phyloP scores from a whole-genome alignment of 2,797 vertebrate genomes.

The Sebastes hubbsi region DNA sequence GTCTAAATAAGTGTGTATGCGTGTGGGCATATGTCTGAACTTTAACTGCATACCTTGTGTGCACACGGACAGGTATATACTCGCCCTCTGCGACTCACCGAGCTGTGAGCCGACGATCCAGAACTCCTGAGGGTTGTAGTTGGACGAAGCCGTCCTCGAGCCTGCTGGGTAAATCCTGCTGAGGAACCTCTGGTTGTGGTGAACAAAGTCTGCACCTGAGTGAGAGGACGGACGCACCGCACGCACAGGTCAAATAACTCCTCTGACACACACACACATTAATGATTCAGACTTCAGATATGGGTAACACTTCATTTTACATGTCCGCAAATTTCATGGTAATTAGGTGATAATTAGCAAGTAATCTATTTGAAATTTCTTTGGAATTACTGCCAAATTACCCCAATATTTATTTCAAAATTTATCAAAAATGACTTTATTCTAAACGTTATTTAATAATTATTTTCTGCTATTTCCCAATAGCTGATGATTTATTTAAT shows the following conservation, averaged over 20 bases:
- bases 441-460: too few species aligned
- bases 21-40: background rate
- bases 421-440: too few species aligned
- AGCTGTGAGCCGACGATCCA: constrained; percentile 93
- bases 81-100: constrained; percentile 76
- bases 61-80: background rate
- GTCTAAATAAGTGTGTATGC: background rate
- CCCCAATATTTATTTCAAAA: too few species aligned
- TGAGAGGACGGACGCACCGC: background rate
- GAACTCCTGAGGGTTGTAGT: constrained; percentile 90
- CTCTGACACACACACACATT: background rate
- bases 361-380: rapidly evolving
- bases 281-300: constrained; percentile 2
- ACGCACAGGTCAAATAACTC: constrained; percentile 11
- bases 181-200: constrained; percentile 86
- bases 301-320: background rate
- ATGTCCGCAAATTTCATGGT: too few species aligned
- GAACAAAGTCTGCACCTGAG: constrained; percentile 81
- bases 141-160: constrained; percentile 84
- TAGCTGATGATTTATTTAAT: too few species aligned
- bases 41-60: background rate
- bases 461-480: too few species aligned
- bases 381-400: too few species aligned
- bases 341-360: too few species aligned
- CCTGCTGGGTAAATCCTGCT: constrained; percentile 90